Evolutionary conservation across 2,888 invertebrate species (phyloP).

Genomic region (Aproaerema taeniolella): DNA sequence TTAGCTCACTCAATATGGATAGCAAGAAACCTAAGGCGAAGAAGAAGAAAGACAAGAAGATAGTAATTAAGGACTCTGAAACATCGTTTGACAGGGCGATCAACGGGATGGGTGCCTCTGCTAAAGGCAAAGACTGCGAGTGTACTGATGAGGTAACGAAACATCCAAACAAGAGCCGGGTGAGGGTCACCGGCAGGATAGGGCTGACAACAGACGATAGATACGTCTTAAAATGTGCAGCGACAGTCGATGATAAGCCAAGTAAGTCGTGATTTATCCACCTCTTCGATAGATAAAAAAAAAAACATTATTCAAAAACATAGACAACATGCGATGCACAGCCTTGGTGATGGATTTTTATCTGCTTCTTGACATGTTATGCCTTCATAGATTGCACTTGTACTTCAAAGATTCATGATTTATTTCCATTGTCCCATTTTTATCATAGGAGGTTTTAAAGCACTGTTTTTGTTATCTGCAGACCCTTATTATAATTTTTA

Average conservation of each 20-base stretch:
- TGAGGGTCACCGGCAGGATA: constrained; percentile 49
- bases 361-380: too few species aligned
- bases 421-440: too few species aligned
- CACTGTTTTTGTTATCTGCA: too few species aligned
- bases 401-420: too few species aligned
- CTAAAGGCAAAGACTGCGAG: background rate
- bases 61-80: constrained; percentile 14
- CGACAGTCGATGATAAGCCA: constrained; percentile 47
- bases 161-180: constrained; percentile 31
- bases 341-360: too few species aligned
- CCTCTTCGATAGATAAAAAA: too few species aligned
- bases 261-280: too few species aligned
- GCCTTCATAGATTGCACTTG: too few species aligned
- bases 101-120: background rate
- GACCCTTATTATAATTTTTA: too few species aligned
- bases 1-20: constrained; percentile 48
- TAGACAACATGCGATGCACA: too few species aligned
- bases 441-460: too few species aligned
- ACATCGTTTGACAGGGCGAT: background rate
- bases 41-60: constrained; percentile 19
- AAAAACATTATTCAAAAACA: background rate
- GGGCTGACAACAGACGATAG: constrained; percentile 48
- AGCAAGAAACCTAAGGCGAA: constrained; percentile 32
- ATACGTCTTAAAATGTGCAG: constrained; percentile 52
- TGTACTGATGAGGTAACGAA: background rate